A percentile compares a stretch with the other conserved stretches of the same genome.
Conservation (phyloP, 2,888 invertebrate species). For the Octonoba sinensis region DNA sequence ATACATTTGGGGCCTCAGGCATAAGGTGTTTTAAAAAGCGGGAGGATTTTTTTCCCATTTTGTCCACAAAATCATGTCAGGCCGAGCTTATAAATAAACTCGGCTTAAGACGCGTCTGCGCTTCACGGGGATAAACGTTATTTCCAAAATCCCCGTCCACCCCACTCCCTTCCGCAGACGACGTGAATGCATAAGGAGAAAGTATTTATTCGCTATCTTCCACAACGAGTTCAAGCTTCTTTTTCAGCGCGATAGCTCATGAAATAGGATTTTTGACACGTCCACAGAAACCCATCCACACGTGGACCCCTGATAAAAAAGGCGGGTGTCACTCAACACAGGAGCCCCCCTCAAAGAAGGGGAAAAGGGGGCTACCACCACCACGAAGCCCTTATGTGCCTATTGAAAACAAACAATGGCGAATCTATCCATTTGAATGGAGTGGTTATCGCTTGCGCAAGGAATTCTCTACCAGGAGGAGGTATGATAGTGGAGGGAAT, state of each 20-base stretch:
- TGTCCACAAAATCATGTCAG: too few relatives aligned
- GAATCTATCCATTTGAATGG: constrained; percentile 40
- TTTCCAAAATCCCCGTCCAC: too few relatives aligned
- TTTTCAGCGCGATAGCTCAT: constrained; percentile 43
- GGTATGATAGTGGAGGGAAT: neutral
- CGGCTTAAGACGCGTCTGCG: too few relatives aligned
- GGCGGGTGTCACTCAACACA: neutral
- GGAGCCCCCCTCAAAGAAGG: neutral
- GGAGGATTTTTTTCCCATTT: too few relatives aligned
- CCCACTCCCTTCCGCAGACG: constrained; percentile 7
- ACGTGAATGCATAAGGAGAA: constrained; percentile 53
- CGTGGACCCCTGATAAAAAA: neutral
- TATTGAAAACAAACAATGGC: constrained; percentile 59
- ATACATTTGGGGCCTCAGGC: too few relatives aligned
- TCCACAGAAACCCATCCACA: constrained; percentile 29
- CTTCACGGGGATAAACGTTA: too few relatives aligned
- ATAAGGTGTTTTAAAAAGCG: too few relatives aligned
- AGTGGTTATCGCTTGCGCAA: constrained; percentile 32
- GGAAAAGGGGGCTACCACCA: neutral
- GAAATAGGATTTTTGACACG: constrained; percentile 61
- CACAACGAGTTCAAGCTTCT: neutral
- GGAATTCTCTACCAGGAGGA: constrained; percentile 5
- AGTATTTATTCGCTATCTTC: constrained; percentile 51
- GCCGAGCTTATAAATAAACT: too few relatives aligned
- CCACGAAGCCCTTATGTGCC: constrained; percentile 17